phyloP scores from a whole-genome alignment of 2,113 vertebrate species.

The Petaurus breviceps region DNA sequence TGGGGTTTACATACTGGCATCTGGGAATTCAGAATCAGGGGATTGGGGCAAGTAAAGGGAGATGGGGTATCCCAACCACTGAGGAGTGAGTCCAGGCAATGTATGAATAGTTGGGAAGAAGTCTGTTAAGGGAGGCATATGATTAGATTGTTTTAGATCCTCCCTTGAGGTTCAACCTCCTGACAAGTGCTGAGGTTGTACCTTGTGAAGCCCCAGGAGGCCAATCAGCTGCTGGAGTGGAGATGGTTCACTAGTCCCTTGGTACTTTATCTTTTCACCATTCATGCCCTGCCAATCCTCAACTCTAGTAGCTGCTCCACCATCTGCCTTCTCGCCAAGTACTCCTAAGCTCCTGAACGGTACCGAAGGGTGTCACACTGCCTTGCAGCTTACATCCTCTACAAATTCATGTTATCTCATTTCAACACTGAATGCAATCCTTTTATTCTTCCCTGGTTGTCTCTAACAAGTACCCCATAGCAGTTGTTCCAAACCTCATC shows the following conservation, averaged over 20 bases:
- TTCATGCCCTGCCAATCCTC: background rate
- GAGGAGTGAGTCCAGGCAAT: background rate
- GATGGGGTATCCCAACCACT: background rate
- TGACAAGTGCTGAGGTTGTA: background rate
- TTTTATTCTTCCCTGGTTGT: background rate
- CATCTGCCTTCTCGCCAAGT: fast-evolving
- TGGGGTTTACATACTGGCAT: background rate
- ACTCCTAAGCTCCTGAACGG: background rate
- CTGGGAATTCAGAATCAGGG: background rate
- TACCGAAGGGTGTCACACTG: background rate
- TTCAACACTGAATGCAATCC: background rate
- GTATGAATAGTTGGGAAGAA: background rate
- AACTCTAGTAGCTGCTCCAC: background rate
- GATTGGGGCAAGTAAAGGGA: background rate
- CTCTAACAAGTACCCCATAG: background rate
- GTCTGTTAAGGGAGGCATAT: background rate
- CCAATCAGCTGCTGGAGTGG: background rate
- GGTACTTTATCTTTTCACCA: fast-evolving
- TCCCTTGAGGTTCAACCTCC: background rate
- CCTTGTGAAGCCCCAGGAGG: background rate
- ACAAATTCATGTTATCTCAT: background rate
- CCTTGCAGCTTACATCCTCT: background rate
- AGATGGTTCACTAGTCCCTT: background rate
- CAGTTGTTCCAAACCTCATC: background rate
- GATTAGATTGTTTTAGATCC: background rate